Base-by-base conservation (phyloP, 2,888 invertebrate species). In the Oasisia sp. region DNA sequence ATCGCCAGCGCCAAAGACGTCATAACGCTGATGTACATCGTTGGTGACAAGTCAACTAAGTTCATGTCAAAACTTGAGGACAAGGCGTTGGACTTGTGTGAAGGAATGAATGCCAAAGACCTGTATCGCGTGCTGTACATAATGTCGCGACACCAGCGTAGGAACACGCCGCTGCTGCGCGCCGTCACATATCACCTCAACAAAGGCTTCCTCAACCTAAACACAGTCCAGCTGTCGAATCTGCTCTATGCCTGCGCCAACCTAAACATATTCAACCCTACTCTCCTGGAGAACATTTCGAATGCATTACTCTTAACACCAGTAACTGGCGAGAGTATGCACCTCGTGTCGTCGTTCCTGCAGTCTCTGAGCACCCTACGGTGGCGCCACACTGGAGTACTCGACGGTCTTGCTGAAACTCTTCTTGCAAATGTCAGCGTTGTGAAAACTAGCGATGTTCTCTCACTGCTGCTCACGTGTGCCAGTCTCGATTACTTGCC, bases 21-120 rank as follows among this genome's bases (percentile, higher is more conserved):
- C 38, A 12, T 92, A 19, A 45, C 91, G 27, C 91, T 92, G 38
- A 91, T 92, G 92, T 91, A 92, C 45, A 32, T 91, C 9, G 74
- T 89, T 4, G 89, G 50, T n/a, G 89, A 32, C 44, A 32, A 32
- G 11, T 32, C 32, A 4, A 32, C 90, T 19, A 44, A 90, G 38
- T 90, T 90, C 90, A 19, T 90, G 32, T 32, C 74, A 89, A 74
- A 74, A 19, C 92, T 92, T 14, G 92, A 92, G 45, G 32, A 91
- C 4, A 32, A 32, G 27, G 91, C 92, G 1, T n/a, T 91, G 32
- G 74, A 58, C 27, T 11, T 92, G 32, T 91, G 91, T n/a, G 91
- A 91, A 38, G 19, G 32, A 74, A 92, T 92, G 92, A n/a, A 89
- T 14, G 32, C 58, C 14, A 91, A 74, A 44, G 91, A 92, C n/a